Evolutionary conservation across 2,888 invertebrate genomes (phyloP).

Genomic region (Spisula subtruncata): DNA sequence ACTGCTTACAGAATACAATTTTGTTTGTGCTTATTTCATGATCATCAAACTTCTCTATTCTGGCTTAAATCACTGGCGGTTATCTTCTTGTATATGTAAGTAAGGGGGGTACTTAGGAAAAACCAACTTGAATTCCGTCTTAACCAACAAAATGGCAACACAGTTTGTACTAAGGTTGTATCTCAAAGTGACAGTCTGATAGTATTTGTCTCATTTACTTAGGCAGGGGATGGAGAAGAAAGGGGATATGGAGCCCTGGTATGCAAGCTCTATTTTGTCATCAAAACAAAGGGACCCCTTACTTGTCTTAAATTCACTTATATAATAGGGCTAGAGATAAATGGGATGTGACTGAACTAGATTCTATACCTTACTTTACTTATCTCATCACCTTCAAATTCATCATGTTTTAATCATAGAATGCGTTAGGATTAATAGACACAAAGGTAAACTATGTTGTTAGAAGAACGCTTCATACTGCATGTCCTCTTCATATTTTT

Average conservation of each 20-base stretch:
- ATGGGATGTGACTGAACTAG: neutral
- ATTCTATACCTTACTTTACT: neutral
- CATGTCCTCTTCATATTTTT: conserved; percentile 7
- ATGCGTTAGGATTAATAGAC: conserved; percentile 65
- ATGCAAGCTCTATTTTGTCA: no score
- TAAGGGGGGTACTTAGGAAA: no score
- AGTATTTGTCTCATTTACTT: no score
- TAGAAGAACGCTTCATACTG: conserved; percentile 5
- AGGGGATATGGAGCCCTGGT: no score
- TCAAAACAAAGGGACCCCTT: no score
- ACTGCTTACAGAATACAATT: neutral
- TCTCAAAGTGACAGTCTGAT: no score
- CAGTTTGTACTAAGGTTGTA: no score
- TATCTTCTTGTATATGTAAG: neutral
- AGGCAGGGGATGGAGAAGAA: no score
- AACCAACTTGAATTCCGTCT: no score
- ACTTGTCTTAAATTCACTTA: no score
- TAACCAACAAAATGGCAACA: no score
- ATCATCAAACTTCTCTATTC: neutral
- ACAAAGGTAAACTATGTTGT: conserved; percentile 61
- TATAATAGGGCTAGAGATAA: no score
- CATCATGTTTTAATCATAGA: conserved; percentile 49
- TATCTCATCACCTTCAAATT: neutral
- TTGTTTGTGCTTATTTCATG: conserved; percentile 25
- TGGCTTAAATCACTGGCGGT: neutral